phyloP scores from a whole-genome alignment of 2,888 invertebrate species.

The Cotesia congregata region DNA sequence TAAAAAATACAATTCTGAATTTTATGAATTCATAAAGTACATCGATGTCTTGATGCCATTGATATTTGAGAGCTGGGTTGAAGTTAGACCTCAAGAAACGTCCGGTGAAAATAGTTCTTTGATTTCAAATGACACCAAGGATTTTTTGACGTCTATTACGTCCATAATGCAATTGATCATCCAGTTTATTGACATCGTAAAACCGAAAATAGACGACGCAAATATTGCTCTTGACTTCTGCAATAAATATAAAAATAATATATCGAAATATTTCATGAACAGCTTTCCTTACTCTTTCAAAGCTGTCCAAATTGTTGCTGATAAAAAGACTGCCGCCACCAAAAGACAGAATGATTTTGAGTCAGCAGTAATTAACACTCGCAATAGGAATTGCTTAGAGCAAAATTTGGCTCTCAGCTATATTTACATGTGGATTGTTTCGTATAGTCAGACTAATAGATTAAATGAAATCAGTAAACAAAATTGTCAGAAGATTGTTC shows the following conservation, averaged over 20 bases:
- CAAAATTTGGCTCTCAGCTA: constrained; percentile 74
- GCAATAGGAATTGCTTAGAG: constrained; percentile 69
- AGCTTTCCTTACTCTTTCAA: constrained; percentile 73
- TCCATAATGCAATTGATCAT: constrained; percentile 77
- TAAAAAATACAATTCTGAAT: constrained; percentile 67
- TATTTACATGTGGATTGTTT: constrained; percentile 63
- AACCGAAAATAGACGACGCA: constrained; percentile 53
- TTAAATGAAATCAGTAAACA: constrained; percentile 68
- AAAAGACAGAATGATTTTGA: constrained; percentile 69
- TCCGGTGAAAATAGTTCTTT: constrained; percentile 61
- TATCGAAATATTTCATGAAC: constrained; percentile 74
- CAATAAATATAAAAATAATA: constrained; percentile 72
- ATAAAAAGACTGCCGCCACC: constrained; percentile 51
- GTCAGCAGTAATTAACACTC: constrained; percentile 65
- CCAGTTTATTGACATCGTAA: constrained; percentile 68
- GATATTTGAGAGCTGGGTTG: constrained; percentile 87
- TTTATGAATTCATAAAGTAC: constrained; percentile 74
- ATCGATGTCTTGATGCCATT: constrained; percentile 81
- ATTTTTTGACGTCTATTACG: constrained; percentile 76
- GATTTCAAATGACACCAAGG: constrained; percentile 76
- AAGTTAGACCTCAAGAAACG: constrained; percentile 76
- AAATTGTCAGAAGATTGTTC: constrained; percentile 65
- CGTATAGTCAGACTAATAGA: constrained; percentile 72
- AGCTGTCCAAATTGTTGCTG: background rate
- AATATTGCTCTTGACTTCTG: constrained; percentile 68